A percentile compares a stretch with the other conserved stretches of the same genome.
These are phyloP conservation scores for Chloropsis hardwickii DNA, from an alignment of 2,113 vertebrate genomes.

Conservation along the genomic window DNA sequence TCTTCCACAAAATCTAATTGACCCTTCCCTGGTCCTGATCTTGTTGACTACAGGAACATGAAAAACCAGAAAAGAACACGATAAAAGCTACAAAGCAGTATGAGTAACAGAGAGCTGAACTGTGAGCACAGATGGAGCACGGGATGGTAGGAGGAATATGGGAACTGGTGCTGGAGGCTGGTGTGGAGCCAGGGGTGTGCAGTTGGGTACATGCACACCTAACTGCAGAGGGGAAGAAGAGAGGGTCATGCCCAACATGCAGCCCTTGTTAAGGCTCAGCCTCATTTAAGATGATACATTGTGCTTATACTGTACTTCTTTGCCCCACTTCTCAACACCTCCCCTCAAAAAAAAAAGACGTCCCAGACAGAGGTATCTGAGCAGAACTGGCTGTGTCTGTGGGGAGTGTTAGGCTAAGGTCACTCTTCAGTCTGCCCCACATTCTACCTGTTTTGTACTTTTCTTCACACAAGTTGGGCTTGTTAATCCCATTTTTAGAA, in stretches of 20 bases:
- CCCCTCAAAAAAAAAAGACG: not conserved
- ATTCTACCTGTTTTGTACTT: not conserved
- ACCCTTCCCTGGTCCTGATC: not conserved
- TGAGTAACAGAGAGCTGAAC: not conserved
- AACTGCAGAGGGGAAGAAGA: not conserved
- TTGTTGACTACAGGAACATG: not conserved
- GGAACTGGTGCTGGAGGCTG: not conserved
- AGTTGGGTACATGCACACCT: accelerated
- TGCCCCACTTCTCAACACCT: not conserved
- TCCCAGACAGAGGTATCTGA: not conserved
- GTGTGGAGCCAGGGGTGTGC: not conserved
- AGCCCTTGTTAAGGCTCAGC: accelerated
- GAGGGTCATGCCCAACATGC: not conserved
- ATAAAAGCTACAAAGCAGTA: not conserved
- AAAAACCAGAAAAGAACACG: not conserved
- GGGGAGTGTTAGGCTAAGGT: not conserved
- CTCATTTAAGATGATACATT: not conserved
- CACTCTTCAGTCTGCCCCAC: not conserved
- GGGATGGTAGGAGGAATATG: not conserved
- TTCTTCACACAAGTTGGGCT: not conserved
- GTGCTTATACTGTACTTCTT: not conserved
- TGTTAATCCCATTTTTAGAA: not conserved
- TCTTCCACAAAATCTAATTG: not conserved
- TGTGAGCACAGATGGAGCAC: not conserved
- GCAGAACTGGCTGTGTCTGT: not conserved